A percentile compares a stretch with the other conserved stretches of the same genome.
Conservation (phyloP, 2,888 invertebrate species). For the Meliscaeva auricollis region DNA sequence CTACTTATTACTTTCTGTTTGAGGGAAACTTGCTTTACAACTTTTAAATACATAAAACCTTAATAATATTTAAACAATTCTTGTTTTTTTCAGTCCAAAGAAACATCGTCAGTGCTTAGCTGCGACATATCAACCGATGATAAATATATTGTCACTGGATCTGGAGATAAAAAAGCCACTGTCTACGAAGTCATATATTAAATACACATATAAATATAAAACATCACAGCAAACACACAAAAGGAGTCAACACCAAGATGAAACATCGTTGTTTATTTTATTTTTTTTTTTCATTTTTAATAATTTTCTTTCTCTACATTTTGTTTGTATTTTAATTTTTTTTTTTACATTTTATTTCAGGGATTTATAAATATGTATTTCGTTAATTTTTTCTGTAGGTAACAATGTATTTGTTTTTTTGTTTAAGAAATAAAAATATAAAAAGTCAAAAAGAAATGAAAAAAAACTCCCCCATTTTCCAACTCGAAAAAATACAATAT, state of each 20-base stretch:
- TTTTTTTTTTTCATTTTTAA: too few relatives aligned
- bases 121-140: slow-evolving; percentile 99
- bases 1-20: neutral
- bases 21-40: neutral
- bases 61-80: neutral
- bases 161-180: slow-evolving; percentile 98
- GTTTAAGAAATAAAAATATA: slow-evolving; percentile 47
- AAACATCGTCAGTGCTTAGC: slow-evolving; percentile 98
- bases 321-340: slow-evolving; percentile 25
- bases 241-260: slow-evolving; percentile 29
- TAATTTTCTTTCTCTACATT: slow-evolving; percentile 44
- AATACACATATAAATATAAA: slow-evolving; percentile 71
- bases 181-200: slow-evolving; percentile 98
- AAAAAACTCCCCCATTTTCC: slow-evolving; percentile 43
- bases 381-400: slow-evolving; percentile 52
- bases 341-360: slow-evolving; percentile 68
- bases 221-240: slow-evolving; percentile 43
- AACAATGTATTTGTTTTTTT: slow-evolving; percentile 40
- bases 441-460: slow-evolving; percentile 18
- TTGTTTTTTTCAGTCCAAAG: slow-evolving; percentile 90
- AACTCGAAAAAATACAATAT: slow-evolving; percentile 57
- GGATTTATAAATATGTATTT: slow-evolving; percentile 65
- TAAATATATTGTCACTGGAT: slow-evolving; percentile 98
- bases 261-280: slow-evolving; percentile 52
- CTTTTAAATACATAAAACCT: too few relatives aligned